phyloP scores from a whole-genome alignment of 2,888 invertebrate species.

The Pristionchus maxplancki region DNA sequence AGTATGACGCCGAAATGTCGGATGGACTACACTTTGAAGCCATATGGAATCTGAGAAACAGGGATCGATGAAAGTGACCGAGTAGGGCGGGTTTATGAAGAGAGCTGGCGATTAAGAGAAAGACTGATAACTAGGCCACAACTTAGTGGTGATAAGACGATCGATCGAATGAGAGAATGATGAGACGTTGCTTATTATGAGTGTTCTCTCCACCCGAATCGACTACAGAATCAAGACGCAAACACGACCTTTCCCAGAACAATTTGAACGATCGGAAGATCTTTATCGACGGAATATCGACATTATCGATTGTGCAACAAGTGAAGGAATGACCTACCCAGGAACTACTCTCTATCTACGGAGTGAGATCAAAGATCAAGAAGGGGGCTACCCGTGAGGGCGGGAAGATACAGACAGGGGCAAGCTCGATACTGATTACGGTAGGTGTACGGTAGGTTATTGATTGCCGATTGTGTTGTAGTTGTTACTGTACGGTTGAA shows the following conservation, averaged over 20 bases:
- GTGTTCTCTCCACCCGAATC: not conserved
- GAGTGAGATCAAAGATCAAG: slow-evolving; percentile 5
- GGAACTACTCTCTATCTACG: slow-evolving; percentile 13
- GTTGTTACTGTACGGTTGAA: slow-evolving; percentile 50
- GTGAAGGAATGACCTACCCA: not conserved
- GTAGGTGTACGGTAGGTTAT: not conserved
- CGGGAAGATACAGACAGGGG: not conserved
- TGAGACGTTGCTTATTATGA: not conserved
- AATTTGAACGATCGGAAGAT: not conserved
- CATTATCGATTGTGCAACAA: slow-evolving; percentile 21
- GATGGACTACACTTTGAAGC: not conserved
- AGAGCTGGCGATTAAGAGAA: not conserved
- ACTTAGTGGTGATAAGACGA: slow-evolving; percentile 6
- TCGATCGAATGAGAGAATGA: not conserved
- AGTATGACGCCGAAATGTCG: no score
- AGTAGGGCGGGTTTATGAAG: not conserved
- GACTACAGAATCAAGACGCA: not conserved
- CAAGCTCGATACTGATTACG: slow-evolving; percentile 1
- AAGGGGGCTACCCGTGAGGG: slow-evolving; percentile 11
- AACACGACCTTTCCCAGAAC: not conserved
- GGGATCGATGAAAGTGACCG: not conserved
- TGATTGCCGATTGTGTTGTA: slow-evolving; percentile 49
- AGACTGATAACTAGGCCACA: slow-evolving; percentile 1
- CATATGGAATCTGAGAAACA: not conserved
- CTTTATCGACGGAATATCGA: not conserved